Evolutionary conservation across 2,888 invertebrate species (phyloP).

Genomic region (Rhimphoctona megacephalus): DNA sequence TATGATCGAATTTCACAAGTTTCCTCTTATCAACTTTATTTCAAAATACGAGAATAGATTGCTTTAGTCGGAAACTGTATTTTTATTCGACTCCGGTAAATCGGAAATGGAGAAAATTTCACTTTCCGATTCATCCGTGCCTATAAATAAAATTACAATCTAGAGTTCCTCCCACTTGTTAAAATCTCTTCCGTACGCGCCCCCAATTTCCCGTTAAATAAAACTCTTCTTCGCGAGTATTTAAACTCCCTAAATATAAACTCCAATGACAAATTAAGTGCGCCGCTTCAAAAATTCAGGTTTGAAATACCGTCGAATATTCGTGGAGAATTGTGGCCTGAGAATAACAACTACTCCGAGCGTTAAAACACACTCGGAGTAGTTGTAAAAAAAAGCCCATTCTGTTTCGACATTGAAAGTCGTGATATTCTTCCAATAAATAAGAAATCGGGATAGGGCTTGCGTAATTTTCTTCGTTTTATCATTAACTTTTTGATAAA

Average conservation of each 20-base stretch:
- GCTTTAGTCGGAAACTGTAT: not conserved
- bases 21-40: not conserved
- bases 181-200: not conserved
- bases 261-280: not conserved
- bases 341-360: too few relatives aligned
- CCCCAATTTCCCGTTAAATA: not conserved
- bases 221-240: not conserved
- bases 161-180: not conserved
- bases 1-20: constrained; percentile 3
- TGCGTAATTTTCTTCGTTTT: not conserved
- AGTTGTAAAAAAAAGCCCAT: not conserved
- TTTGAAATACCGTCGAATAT: not conserved
- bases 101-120: not conserved
- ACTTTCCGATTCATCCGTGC: not conserved
- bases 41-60: not conserved
- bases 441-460: not conserved
- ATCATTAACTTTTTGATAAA: not conserved
- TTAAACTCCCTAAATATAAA: not conserved
- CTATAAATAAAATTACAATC: constrained; percentile 4
- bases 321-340: not conserved
- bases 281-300: not conserved
- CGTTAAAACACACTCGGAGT: too few relatives aligned
- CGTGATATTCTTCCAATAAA: not conserved
- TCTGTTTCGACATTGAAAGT: not conserved
- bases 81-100: not conserved